Base-by-base conservation (phyloP, 2,797 vertebrate genomes). In the Leptatherina wallacei region DNA sequence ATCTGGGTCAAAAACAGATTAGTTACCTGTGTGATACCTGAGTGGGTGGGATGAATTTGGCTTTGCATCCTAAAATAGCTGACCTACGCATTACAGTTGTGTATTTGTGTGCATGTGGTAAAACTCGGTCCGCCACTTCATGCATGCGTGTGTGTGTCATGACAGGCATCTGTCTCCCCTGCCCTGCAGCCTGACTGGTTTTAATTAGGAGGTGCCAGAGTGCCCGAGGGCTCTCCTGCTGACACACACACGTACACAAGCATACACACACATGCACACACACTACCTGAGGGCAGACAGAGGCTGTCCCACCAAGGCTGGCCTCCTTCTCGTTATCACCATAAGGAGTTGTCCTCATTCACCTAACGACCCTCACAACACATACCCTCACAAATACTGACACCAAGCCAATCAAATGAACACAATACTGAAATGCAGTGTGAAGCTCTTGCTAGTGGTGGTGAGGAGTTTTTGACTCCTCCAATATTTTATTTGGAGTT, bases 131-230 rank as follows among this genome's bases (percentile, higher is more conserved):
- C 24, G 24, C 24, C 24, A 27, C 24, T 27, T 27, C 24, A 6
- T 32, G 30, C 88, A n/a, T 76, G 81, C 86, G 73, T 81, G 78
- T 88, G 83, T 85, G 85, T 83, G 78, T 68, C 82, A 85, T 95
- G 95, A 95, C 94, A 95, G 94, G 93, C 94, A 94, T 95, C 93
- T 95, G 94, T 94, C 94, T 95, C 93, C 91, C 93, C 92, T 95
- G 94, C 94, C 95, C 95, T 95, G 93, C 92, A 95, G 95, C 94
- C 92, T 95, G 93, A 92, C 93, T 95, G 94, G 90, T 95, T 95
- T 95, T 95, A 95, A 95, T 95, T 95, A 95, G 94, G 93, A 95
- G 93, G 94, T 95, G 94, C 93, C 93, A 95, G 92, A 95, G 92
- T 83, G 95, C 95, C 94, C 78, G 87, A 92, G 94, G 94, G 93